Conservation (phyloP, 1,140 invertebrate genomes). For the Nymphalis io region DNA sequence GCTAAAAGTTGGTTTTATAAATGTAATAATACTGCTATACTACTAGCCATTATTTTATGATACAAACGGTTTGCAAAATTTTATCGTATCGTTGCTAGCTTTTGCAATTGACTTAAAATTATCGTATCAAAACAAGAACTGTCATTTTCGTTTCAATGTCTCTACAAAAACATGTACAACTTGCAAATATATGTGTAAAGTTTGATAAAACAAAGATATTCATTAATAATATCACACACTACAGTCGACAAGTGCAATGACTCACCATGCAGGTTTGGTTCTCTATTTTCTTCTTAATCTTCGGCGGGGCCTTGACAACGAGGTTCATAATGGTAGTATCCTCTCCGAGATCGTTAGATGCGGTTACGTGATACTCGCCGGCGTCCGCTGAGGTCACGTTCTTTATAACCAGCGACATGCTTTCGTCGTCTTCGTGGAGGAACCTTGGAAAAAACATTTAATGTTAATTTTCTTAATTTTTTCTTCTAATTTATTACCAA, state of each 20-base stretch:
- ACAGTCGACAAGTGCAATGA: no score
- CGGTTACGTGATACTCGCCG: conserved; percentile 91
- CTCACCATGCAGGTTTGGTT: conserved; percentile 87
- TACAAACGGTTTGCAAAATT: neutral
- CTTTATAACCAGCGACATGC: conserved; percentile 94
- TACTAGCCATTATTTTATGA: neutral
- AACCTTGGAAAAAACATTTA: conserved; percentile 77
- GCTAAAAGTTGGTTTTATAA: no score
- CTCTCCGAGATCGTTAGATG: conserved; percentile 94
- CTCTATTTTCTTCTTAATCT: conserved; percentile 89
- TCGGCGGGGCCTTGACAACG: conserved; percentile 90
- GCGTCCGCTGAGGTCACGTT: conserved; percentile 90
- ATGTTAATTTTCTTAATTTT: neutral
- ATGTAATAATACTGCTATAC: no score
- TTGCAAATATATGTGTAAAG: no score
- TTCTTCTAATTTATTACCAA: neutral
- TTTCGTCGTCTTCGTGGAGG: conserved; percentile 96
- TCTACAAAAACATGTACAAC: no score
- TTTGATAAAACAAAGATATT: no score
- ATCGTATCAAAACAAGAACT: no score
- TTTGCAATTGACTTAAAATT: no score
- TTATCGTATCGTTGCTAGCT: no score
- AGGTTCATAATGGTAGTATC: conserved; percentile 88
- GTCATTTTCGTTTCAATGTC: no score
- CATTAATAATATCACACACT: no score